Base-by-base conservation (phyloP, 2,888 invertebrate species). In the Eupithecia abbreviata region DNA sequence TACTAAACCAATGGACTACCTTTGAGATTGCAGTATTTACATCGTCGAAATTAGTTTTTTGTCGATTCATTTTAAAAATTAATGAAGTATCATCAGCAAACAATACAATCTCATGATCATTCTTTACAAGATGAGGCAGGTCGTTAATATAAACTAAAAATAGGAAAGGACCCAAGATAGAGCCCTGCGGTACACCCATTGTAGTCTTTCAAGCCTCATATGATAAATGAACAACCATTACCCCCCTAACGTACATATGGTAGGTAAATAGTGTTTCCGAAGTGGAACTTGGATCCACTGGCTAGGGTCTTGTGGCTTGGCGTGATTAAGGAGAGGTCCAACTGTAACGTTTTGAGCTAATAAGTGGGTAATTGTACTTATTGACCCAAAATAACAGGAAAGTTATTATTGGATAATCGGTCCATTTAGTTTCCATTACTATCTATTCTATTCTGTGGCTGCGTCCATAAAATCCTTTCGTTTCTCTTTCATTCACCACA, bases 401-500 rank as follows among this genome's bases (percentile, higher is more conserved):
- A 62, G 30, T 30, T 62, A 3, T 30, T 62, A 62, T 62, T 62
- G 62, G 62, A 62, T 62, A 62, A 62, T 30, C 30, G 62, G 62
- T 62, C 4, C 62, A 62, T 2, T 62, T 62, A 10, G 30, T 62
- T 10, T 62, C 62, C 9, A 62, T 30, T 30, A 62, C 30, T 62
- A 62, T 58, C 30, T 62, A 62, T 62, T 62, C 30, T 62, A 62
- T 62, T 62, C 30, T 62, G 30, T 12, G 3, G 10, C 30, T 62
- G 62, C 62, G 62, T 62, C 18, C 62, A 62, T 62, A 62, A 10
- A 62, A 62, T 30, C 30, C 10, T 62, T 62, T 62, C 10, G 62
- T 62, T 58, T 30, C 62, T 62, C 62, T 62, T 62, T 62, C 62
- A 62, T 62, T 62, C 62, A 62, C 9, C 62, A 62, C 62, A 12